Evolutionary conservation across 2,888 invertebrate species (phyloP).

Genomic region (Luperina testacea): DNA sequence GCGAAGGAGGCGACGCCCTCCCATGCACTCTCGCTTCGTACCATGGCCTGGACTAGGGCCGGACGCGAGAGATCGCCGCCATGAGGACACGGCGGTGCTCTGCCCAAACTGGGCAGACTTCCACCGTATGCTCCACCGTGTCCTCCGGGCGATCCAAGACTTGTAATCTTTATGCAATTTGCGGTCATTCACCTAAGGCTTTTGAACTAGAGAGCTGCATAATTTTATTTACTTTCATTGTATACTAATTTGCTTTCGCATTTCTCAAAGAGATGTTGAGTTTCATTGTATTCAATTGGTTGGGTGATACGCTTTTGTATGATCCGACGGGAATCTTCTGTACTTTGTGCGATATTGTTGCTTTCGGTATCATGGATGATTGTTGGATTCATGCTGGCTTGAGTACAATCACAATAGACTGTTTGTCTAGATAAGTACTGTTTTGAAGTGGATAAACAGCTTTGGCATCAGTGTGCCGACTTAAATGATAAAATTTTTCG

Average conservation of each 20-base stretch:
- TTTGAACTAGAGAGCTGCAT: background rate
- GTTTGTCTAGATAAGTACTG: background rate
- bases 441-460: too few species aligned
- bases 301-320: background rate
- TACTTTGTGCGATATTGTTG: background rate
- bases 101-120: too few species aligned
- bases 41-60: too few species aligned
- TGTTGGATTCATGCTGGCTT: background rate
- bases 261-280: background rate
- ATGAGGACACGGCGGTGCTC: too few species aligned
- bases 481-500: background rate
- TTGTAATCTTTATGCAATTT: background rate
- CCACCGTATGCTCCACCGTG: too few species aligned
- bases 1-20: too few species aligned
- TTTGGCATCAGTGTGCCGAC: background rate
- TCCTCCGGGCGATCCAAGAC: too few species aligned
- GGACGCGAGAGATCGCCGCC: too few species aligned
- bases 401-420: background rate
- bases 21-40: too few species aligned
- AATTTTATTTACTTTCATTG: constrained; percentile 1
- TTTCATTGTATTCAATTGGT: constrained; percentile 12
- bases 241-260: constrained; percentile 6
- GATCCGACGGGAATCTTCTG: background rate
- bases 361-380: background rate
- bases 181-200: background rate